Conservation (phyloP, 2,888 invertebrate genomes). For the Lordiphosa andalusiaca region DNA sequence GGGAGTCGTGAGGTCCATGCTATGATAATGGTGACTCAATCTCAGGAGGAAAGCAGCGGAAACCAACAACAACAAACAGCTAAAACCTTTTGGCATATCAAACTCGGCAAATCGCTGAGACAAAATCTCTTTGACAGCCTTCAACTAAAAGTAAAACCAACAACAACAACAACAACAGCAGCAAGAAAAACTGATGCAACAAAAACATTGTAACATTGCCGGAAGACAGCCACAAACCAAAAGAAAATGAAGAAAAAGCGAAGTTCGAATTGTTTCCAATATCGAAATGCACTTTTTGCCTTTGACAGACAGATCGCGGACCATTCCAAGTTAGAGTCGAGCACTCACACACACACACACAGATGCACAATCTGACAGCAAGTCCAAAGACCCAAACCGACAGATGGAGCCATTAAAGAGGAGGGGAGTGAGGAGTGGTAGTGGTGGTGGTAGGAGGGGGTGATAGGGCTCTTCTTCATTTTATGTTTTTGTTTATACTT, state of each 20-base stretch:
- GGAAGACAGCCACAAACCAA: slow-evolving; percentile 57
- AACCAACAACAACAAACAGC: slow-evolving; percentile 2
- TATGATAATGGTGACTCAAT: slow-evolving; percentile 35
- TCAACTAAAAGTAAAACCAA: slow-evolving; percentile 33
- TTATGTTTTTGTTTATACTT: slow-evolving; percentile 35
- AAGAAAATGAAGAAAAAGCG: slow-evolving; percentile 18
- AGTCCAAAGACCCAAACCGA: slow-evolving; percentile 45
- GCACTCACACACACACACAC: slow-evolving; percentile 16
- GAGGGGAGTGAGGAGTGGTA: slow-evolving; percentile 1
- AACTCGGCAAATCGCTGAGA: slow-evolving; percentile 46
- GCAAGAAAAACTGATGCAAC: slow-evolving; percentile 64
- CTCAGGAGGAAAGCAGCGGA: slow-evolving; percentile 24
- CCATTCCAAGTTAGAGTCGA: slow-evolving; percentile 14
- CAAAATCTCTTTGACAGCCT: slow-evolving; percentile 49
- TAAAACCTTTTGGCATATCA: slow-evolving; percentile 50
- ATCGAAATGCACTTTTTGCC: slow-evolving; percentile 58
- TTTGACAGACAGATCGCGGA: slow-evolving; percentile 62
- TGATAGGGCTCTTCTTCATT: slow-evolving; percentile 6
- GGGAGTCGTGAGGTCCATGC: slow-evolving; percentile 25
- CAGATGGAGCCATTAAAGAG: slow-evolving; percentile 30
- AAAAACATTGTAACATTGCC: slow-evolving; percentile 68
- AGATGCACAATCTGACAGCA: slow-evolving; percentile 63
- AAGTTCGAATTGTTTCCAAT: slow-evolving; percentile 66
- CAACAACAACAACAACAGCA: slow-evolving; percentile 21
- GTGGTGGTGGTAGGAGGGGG: slow-evolving; percentile 10